phyloP scores from a whole-genome alignment of 2,797 vertebrate species.

The Acomys russatus region DNA sequence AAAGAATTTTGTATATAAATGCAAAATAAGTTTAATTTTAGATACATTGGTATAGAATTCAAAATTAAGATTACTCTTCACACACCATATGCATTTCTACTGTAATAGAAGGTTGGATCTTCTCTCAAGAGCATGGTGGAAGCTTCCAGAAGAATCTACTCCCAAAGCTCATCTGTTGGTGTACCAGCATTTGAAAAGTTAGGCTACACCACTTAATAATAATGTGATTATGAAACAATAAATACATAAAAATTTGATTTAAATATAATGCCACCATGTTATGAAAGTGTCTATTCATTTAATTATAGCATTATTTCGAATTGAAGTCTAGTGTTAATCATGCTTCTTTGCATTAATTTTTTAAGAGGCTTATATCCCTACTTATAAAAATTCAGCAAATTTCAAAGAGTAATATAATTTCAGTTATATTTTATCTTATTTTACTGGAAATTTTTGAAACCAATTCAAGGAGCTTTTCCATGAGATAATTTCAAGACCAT shows the following conservation, averaged over 20 bases:
- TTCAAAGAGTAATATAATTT: neutral
- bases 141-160: neutral
- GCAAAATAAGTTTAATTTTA: too few species aligned
- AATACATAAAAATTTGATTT: constrained; percentile 24
- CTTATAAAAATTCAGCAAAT: constrained; percentile 45
- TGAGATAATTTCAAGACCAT: neutral
- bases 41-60: too few species aligned
- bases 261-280: neutral
- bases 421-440: neutral
- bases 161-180: neutral
- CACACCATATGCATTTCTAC: too few species aligned
- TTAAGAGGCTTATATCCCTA: neutral
- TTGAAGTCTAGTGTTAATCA: neutral
- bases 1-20: too few species aligned
- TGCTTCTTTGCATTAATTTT: neutral
- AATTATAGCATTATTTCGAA: neutral
- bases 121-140: neutral
- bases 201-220: neutral
- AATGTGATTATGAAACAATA: neutral
- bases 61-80: too few species aligned
- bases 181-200: neutral
- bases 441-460: constrained; percentile 15
- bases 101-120: neutral
- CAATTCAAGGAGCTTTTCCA: neutral
- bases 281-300: neutral